Percentiles rank a stretch among this genome's conserved stretches.
These are phyloP conservation scores for Australoheros facetus DNA, from an alignment of 2,797 vertebrate species.

Conservation along the genomic window DNA sequence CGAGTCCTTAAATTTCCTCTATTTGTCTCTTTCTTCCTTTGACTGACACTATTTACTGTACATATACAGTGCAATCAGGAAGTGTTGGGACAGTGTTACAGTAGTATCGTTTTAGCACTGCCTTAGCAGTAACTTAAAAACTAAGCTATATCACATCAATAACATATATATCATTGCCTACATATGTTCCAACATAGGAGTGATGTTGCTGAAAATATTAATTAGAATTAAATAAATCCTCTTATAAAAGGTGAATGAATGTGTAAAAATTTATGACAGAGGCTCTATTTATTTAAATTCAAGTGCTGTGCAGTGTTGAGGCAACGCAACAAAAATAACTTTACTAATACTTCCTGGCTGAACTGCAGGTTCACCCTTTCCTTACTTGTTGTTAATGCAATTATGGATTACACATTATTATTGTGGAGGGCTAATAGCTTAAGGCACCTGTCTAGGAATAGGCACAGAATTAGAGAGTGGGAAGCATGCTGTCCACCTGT, in stretches of 20 bases:
- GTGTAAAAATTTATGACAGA: background rate
- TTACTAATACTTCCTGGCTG: background rate
- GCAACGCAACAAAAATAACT: background rate
- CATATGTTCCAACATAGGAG: background rate
- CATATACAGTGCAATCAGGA: background rate
- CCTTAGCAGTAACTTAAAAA: background rate
- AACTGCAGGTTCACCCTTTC: background rate
- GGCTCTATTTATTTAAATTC: background rate
- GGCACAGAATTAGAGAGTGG: slow-evolving; percentile 47
- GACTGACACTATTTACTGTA: background rate
- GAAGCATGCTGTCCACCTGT: slow-evolving; percentile 54
- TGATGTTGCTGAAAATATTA: no score
- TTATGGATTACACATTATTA: slow-evolving; percentile 9
- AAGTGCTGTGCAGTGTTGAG: background rate
- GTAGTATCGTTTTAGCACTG: background rate
- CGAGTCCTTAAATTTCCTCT: slow-evolving; percentile 48
- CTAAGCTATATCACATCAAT: no score
- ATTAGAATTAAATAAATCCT: background rate
- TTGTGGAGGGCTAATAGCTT: slow-evolving; percentile 27
- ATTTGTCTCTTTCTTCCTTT: slow-evolving; percentile 43
- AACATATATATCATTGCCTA: no score
- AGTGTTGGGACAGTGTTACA: background rate
- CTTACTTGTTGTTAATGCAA: slow-evolving; percentile 1
- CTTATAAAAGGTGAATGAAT: background rate
- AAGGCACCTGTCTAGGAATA: slow-evolving; percentile 53